Evolutionary conservation across 2,888 invertebrate genomes (phyloP), one percentile per base, ranked within the genome.

Genomic region (Druceiella hillmani): DNA sequence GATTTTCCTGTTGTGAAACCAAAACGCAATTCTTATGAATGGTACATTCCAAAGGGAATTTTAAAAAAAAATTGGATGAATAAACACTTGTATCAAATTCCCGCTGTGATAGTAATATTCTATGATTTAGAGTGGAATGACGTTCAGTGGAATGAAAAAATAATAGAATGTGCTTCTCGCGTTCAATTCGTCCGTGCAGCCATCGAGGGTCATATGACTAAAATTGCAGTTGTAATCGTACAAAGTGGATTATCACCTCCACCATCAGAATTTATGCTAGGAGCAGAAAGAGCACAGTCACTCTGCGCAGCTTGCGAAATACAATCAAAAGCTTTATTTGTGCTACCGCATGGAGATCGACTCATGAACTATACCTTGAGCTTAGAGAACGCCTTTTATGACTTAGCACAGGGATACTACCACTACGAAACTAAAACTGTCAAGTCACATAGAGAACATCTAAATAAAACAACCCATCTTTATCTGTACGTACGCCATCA

Each of bases 61-160:
- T 65, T 98, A 4, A 95, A 97, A 60, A 81, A 85, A 27, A 89
- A 90, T 57, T 99, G 98, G 98, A 86, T 97, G 73, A 76, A 81
- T 33, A 99, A 99, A 62, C 92, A 97, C 57, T 73, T 93, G 22
- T 81, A 85, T 49, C 77, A 87, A 39, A 77, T 98, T 46, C 98
- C 99, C 5, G 85, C 97, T 2, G 86, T 98, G 1, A 84, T 93
- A 15, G 93, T 95, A 2, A 78, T 95, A 44, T 99, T 98, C 64
- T 91, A 90, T 61, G 97, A 99, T 55, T 78, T 98, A 57, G 97
- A 98, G 64, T 99, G 98, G 98, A 90, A 91, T 58, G 95, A 97
- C 64, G 73, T 79, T 0, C 79, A 83, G 46, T 98, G 97, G 95
- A 87, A 87, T 50, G 97, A 97, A 50, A 94, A 90, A 58, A 90